phyloP scores from a whole-genome alignment of 1,140 invertebrate species.

The honey bee (Apis mellifera) region DNA sequence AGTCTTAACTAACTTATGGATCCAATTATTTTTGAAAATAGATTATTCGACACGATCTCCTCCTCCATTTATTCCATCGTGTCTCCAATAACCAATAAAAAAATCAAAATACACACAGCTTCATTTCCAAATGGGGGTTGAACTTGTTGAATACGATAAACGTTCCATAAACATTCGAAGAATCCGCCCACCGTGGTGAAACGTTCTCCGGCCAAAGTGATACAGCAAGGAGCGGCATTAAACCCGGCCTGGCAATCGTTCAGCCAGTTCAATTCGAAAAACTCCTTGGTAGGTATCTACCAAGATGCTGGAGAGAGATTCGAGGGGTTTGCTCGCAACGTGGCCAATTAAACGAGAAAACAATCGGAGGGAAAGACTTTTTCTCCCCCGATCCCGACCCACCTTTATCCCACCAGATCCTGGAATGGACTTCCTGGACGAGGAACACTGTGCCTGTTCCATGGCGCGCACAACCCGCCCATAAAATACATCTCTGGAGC shows the following conservation, averaged over 20 bases:
- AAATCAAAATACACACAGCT: neutral
- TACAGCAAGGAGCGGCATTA: neutral
- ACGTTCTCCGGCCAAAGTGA: neutral
- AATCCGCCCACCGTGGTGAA: too few relatives aligned
- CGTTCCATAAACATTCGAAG: neutral
- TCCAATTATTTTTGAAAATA: too few relatives aligned
- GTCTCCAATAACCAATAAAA: neutral
- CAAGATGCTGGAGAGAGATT: neutral
- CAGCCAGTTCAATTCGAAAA: conserved; percentile 13
- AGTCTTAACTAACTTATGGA: too few relatives aligned
- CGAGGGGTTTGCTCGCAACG: neutral
- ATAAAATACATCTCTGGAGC: conserved; percentile 72
- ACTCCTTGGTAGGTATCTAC: neutral
- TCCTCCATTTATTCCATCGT: too few relatives aligned
- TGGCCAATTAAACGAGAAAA: conserved; percentile 50
- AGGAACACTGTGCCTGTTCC: conserved; percentile 7
- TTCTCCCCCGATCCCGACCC: neutral
- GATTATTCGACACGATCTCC: too few relatives aligned
- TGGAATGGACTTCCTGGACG: conserved; percentile 51
- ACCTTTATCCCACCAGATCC: conserved; percentile 48
- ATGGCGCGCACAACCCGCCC: conserved; percentile 33
- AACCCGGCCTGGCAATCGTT: neutral
- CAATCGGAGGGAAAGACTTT: conserved; percentile 28
- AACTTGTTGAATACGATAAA: neutral
- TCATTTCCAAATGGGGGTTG: neutral